Base-by-base conservation (phyloP, 2,888 invertebrate species). In the Apodemia duryi region DNA sequence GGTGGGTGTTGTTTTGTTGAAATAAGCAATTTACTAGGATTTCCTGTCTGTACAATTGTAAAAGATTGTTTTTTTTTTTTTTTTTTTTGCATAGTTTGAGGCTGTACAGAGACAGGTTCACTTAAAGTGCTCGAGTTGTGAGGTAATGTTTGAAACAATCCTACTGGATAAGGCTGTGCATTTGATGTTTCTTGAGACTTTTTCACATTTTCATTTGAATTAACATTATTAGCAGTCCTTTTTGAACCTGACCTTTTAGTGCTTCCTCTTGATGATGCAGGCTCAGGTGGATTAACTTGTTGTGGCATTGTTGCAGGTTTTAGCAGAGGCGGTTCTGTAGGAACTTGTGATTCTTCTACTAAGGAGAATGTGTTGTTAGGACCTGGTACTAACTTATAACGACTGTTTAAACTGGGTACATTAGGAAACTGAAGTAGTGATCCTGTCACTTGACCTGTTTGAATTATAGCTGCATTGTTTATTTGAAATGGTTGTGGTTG, bases 11-110 rank as follows among this genome's bases (percentile, higher is more conserved):
- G 75, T 76, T 89, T 91, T 3, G 87, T 82, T n/a, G 91, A 91
- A 77, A 91, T 90, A 28, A 91, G 69, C 51, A 91, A 72, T 76
- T 91, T 91, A 71, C 84, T 89, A 0, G 91, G 91, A 72, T 91
- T 84, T 0, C 84, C 88, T 21, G 91, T 91, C 74, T 86, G 88
- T 1, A 91, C 85, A 57, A 91, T 78, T 28, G 87, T 88, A 66
- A 91, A 91, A 0, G 88, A 87, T 65, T 89, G 91, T 67, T n/a
- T n/a, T n/a, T n/a, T n/a, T n/a, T n/a, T n/a, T n/a, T n/a, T n/a
- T n/a, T n/a, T n/a, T n/a, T n/a, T n/a, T n/a, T n/a, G n/a, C n/a
- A 87, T 85, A 6, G 77, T 63, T 0, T 69, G 43, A 1, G 43
- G 43, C 43, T 43, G 43, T 43, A 11, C 2, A 43, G 43, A 11